These are phyloP conservation scores for Pan troglodytes DNA, from an alignment of 2,113 vertebrate genomes.

Conservation along the genomic window NHGRI_mPanTro3-v2.1_pri NC_086015.1:89248501-89249000, in stretches of 20 bases:
- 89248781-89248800: neutral
- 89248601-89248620: constrained; percentile 12
- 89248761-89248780: constrained; percentile 6
- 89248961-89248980: neutral
- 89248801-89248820: neutral
- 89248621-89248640: constrained; percentile 25
- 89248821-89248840: neutral
- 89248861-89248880: neutral
- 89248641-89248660: neutral
- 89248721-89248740: constrained; percentile 16
- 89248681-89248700: neutral
- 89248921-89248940: neutral
- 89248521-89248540: constrained; percentile 13
- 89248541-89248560: neutral
- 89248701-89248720: constrained; percentile 11
- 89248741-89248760: neutral
- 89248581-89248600: neutral
- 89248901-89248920: neutral
- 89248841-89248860: neutral
- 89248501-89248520: constrained; percentile 6
- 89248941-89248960: neutral
- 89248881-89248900: neutral
- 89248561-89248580: neutral
- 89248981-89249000: constrained; percentile 5
- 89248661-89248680: neutral